These are phyloP conservation scores for Danio tinwini DNA, from an alignment of 2,797 vertebrate species.

Conservation along the genomic window DNA sequence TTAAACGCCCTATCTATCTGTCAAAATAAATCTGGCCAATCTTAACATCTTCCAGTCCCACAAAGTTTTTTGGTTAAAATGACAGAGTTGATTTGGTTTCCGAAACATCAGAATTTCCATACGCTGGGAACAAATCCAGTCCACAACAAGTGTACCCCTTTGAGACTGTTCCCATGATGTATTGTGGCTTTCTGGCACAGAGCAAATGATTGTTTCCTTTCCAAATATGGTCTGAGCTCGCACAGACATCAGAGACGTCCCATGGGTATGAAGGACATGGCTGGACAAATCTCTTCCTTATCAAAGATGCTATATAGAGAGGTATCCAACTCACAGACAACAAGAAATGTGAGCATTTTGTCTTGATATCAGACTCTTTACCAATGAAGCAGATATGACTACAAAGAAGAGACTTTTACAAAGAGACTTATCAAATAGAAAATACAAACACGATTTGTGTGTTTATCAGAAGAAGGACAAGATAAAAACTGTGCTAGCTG, in stretches of 20 bases:
- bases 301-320: conserved; percentile 24
- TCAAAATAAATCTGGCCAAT: conserved; percentile 22
- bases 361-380: not conserved
- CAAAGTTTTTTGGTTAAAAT: conserved; percentile 4
- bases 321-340: not conserved
- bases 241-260: conserved; percentile 52
- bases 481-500: not conserved
- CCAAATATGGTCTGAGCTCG: conserved; percentile 75
- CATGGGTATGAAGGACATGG: conserved; percentile 41
- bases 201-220: conserved; percentile 73
- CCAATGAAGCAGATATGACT: not conserved
- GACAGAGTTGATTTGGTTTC: conserved; percentile 28
- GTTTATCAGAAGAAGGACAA: not conserved
- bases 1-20: not conserved
- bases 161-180: conserved; percentile 49
- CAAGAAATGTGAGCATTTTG: not conserved
- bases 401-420: not conserved
- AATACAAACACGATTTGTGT: not conserved
- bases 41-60: conserved; percentile 30
- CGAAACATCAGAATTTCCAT: conserved; percentile 46
- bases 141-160: conserved; percentile 46
- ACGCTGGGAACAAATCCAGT: conserved; percentile 51
- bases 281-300: conserved; percentile 31
- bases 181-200: conserved; percentile 65
- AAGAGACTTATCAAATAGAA: not conserved